These are phyloP conservation scores for Oreohelix idahoensis DNA, from an alignment of 1,140 invertebrate genomes.

Conservation along the genomic window DNA sequence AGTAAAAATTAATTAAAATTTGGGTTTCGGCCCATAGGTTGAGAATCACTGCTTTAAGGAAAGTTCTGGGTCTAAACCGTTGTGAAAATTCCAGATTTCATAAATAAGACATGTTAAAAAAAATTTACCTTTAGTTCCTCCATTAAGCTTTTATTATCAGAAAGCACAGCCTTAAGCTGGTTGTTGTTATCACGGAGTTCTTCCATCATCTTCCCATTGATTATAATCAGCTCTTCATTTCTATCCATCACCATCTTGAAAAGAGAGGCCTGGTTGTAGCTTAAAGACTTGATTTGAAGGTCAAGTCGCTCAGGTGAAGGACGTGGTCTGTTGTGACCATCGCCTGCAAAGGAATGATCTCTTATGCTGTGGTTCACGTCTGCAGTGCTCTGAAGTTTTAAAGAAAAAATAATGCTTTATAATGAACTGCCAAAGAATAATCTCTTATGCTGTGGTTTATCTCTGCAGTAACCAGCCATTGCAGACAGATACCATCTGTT, in stretches of 20 bases:
- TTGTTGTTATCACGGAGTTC: constrained; percentile 50
- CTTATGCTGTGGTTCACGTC: not conserved
- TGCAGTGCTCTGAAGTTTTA: not conserved
- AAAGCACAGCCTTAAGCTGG: constrained; percentile 42
- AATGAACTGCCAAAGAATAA: too few species aligned
- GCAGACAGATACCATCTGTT: too few species aligned
- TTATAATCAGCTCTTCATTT: constrained; percentile 78
- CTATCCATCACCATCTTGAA: constrained; percentile 79
- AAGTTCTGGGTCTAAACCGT: too few species aligned
- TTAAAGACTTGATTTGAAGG: constrained; percentile 80
- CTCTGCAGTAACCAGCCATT: too few species aligned
- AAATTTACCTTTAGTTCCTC: constrained; percentile 57
- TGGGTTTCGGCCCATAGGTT: too few species aligned
- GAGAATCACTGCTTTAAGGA: too few species aligned
- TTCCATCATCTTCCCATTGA: constrained; percentile 76
- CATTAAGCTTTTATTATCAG: constrained; percentile 52
- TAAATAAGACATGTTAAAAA: not conserved
- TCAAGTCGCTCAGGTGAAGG: constrained; percentile 84
- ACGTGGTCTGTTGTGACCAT: constrained; percentile 1
- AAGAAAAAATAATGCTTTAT: too few species aligned
- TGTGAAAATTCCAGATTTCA: not conserved
- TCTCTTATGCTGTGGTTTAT: too few species aligned
- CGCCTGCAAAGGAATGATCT: not conserved
- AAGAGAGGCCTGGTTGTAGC: constrained; percentile 66
- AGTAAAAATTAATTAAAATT: too few species aligned